Percentiles rank a stretch among this genome's conserved stretches.
Conservation (phyloP, 2,113 vertebrate genomes). For the human (Homo sapiens) region GRCh38 chr7:101005001-101005500, state of each 20-base stretch:
- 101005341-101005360: background rate
- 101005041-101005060: rapidly evolving
- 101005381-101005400: too few species aligned
- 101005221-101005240: rapidly evolving
- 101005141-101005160: rapidly evolving
- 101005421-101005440: background rate
- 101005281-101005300: background rate
- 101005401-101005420: too few species aligned
- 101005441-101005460: background rate
- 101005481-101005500: background rate
- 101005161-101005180: background rate
- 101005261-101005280: rapidly evolving
- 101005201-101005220: rapidly evolving
- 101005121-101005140: too few species aligned
- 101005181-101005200: rapidly evolving
- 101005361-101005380: too few species aligned
- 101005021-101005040: background rate
- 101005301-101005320: too few species aligned
- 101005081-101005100: rapidly evolving
- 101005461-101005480: rapidly evolving
- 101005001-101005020: too few species aligned
- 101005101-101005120: background rate
- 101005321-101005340: background rate
- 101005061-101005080: rapidly evolving
- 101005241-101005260: rapidly evolving